Conservation (phyloP, 2,113 vertebrate genomes). For the Alaudala cheleensis region DNA sequence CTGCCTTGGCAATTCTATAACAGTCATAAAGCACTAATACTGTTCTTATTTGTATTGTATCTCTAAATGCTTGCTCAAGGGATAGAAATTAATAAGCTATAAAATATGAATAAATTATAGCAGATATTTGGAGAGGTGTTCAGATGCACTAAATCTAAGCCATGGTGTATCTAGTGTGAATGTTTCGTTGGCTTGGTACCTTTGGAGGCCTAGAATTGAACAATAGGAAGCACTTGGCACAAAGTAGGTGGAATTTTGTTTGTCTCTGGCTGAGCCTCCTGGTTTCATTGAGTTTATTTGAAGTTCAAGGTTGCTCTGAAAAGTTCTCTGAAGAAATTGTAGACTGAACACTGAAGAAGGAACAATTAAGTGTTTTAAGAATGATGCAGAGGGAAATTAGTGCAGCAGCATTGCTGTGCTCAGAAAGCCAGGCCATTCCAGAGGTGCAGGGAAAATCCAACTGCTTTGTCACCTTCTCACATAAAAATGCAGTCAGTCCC, state of each 20-base stretch:
- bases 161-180: background rate
- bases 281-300: background rate
- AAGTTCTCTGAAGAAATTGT: background rate
- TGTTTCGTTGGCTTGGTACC: background rate
- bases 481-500: background rate
- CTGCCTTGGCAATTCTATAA: background rate
- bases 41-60: background rate
- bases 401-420: background rate
- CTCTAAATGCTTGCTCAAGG: background rate
- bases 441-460: background rate
- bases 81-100: background rate
- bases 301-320: background rate
- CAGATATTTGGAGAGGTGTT: background rate
- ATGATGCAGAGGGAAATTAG: background rate
- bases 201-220: background rate
- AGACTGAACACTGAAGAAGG: background rate
- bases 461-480: background rate
- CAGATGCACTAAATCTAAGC: background rate
- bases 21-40: background rate
- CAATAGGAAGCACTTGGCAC: background rate
- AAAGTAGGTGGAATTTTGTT: conserved; percentile 2
- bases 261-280: background rate
- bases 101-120: background rate
- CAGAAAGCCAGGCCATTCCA: background rate
- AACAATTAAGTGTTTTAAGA: background rate